Conservation (phyloP, 2,888 invertebrate species). For the Exephanes ischioxanthus region DNA sequence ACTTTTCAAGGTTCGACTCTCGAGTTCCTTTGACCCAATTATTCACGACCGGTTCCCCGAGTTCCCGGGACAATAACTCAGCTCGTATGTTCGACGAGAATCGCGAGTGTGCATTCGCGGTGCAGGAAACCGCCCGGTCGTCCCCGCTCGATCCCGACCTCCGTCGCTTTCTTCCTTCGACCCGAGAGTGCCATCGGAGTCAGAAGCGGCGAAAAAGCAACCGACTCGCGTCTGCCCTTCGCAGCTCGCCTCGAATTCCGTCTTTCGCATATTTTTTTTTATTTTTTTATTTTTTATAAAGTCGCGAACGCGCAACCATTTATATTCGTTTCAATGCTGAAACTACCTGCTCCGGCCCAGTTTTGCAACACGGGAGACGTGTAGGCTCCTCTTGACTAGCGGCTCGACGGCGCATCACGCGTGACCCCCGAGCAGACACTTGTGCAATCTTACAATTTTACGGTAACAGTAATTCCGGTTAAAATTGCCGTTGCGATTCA, state of each 20-base stretch:
- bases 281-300: not conserved
- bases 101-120: conserved; percentile 4
- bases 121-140: conserved; percentile 15
- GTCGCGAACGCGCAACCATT: not conserved
- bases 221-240: conserved; percentile 12
- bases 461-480: not conserved
- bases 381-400: not conserved
- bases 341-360: conserved; percentile 14
- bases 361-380: conserved; percentile 5
- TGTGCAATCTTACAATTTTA: conserved; percentile 12
- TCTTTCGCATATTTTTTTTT: not conserved
- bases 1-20: conserved; percentile 47
- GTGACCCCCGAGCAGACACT: conserved; percentile 1
- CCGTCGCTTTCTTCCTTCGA: conserved; percentile 65
- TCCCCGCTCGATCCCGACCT: conserved; percentile 52
- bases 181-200: conserved; percentile 5
- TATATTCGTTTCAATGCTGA: conserved; percentile 12
- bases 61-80: conserved; percentile 44
- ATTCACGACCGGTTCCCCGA: conserved; percentile 50
- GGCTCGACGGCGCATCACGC: not conserved
- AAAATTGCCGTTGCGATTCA: conserved; percentile 1
- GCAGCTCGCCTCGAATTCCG: conserved; percentile 13
- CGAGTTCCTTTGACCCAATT: conserved; percentile 55
- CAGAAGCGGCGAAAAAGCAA: conserved; percentile 14
- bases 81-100: conserved; percentile 6